Base-by-base conservation (phyloP, 2,797 vertebrate genomes). In the Aldrovandia affinis region DNA sequence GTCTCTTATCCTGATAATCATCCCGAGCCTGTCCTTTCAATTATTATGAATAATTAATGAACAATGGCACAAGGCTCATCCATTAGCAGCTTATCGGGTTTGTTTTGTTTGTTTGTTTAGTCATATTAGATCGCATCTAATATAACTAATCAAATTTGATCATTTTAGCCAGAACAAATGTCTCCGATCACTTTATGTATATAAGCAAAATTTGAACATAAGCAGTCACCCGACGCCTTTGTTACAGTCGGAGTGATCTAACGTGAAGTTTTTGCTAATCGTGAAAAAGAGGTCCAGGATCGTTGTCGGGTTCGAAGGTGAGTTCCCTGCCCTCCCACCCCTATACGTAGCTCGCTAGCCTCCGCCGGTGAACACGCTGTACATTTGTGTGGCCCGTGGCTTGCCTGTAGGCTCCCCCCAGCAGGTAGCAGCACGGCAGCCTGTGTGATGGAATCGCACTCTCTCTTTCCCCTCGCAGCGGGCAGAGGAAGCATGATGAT, bases 401-500 rank as follows among this genome's bases (percentile, higher is more conserved):
- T 44, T 25, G 22, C 25, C 36, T 42, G 70, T 22, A 1, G 6
- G 6, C 20, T 86, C 25, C 63, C 44, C 14, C 42, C 33, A 15
- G n/a, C 65, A 70, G 39, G 20, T 44, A 3, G 20, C 39, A 25
- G 70, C 70, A 33, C 28, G 8, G 33, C 30, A 20, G 70, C 82
- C 84, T 63, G n/a, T 36, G 65, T 70, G 14, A 44, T 10, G 4
- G 20, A 20, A 42, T 42, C 0, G 15, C n/a, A 18, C 22, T 44
- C 70, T n/a, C 39, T 18, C 65, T 30, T 30, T 30, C 36, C 30
- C 30, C 30, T 20, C 25, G 12, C 93, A 99, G 98, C 97, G 96
- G 89, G 94, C 94, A 25, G 98, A 99, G 91, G 98, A 99, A 96
- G 93, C 90, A 95, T 98, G 89, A 97, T 96, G n/a, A 93, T 95